phyloP scores from a whole-genome alignment of 2,888 invertebrate species.

The Drosophila birchii region DNA sequence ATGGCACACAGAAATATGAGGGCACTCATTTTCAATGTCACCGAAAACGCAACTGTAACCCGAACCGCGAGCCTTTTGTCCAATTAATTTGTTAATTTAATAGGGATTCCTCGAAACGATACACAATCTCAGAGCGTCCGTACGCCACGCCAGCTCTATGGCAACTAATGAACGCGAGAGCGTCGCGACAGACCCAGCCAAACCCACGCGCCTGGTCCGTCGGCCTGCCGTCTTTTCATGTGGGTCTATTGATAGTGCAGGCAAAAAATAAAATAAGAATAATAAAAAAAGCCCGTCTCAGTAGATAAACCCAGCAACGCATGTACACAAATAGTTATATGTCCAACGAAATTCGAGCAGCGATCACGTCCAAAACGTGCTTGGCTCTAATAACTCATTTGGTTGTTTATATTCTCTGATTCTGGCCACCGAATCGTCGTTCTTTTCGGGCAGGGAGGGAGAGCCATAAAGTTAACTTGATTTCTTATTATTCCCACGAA shows the following conservation, averaged over 20 bases:
- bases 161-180: slow-evolving; percentile 56
- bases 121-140: slow-evolving; percentile 40
- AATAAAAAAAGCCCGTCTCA: slow-evolving; percentile 47
- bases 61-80: slow-evolving; percentile 18
- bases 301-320: slow-evolving; percentile 51
- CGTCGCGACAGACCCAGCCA: slow-evolving; percentile 42
- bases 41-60: slow-evolving; percentile 7
- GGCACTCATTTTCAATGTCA: slow-evolving; percentile 62
- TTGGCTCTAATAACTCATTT: slow-evolving; percentile 38
- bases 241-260: slow-evolving; percentile 52
- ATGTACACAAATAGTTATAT: slow-evolving; percentile 19
- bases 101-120: slow-evolving; percentile 1
- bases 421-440: neutral
- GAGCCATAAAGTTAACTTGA: slow-evolving; percentile 5
- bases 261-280: slow-evolving; percentile 25
- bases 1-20: slow-evolving; percentile 66
- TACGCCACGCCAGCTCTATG: slow-evolving; percentile 43
- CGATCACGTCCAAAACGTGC: slow-evolving; percentile 44
- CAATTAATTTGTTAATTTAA: slow-evolving; percentile 18
- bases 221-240: slow-evolving; percentile 44
- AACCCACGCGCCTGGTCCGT: slow-evolving; percentile 39
- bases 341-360: slow-evolving; percentile 30
- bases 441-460: neutral
- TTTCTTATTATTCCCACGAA: slow-evolving; percentile 8
- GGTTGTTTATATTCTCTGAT: slow-evolving; percentile 21